These are phyloP conservation scores for Nibea coibor DNA, from an alignment of 2,113 vertebrate genomes.

Conservation along the genomic window DNA sequence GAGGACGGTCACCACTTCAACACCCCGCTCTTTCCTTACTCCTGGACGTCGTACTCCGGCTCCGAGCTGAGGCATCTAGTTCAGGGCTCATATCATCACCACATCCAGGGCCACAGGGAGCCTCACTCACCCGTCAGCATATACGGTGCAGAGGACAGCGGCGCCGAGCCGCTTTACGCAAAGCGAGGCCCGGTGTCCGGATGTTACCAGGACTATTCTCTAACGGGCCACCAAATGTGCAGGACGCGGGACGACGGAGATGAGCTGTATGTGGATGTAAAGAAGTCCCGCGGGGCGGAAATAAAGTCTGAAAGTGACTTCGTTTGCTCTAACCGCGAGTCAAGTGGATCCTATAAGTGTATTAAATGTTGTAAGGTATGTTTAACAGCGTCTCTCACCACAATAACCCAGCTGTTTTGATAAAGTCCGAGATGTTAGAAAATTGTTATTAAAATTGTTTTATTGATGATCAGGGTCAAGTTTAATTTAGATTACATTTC, in stretches of 20 bases:
- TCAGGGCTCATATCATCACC: slow-evolving; percentile 75
- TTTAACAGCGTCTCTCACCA: neutral
- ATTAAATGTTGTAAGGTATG: slow-evolving; percentile 96
- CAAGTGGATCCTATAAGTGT: slow-evolving; percentile 91
- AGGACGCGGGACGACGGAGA: slow-evolving; percentile 69
- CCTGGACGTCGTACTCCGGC: slow-evolving; percentile 89
- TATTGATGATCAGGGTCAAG: neutral
- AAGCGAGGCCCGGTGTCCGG: slow-evolving; percentile 66
- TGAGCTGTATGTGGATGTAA: slow-evolving; percentile 75
- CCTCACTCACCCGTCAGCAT: slow-evolving; percentile 80
- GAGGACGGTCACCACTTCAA: slow-evolving; percentile 83
- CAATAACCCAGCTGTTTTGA: neutral
- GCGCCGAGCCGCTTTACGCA: slow-evolving; percentile 73
- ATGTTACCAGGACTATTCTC: slow-evolving; percentile 84
- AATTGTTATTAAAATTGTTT: too few species aligned
- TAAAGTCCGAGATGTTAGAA: neutral
- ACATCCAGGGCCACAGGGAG: slow-evolving; percentile 75
- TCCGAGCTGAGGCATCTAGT: slow-evolving; percentile 89
- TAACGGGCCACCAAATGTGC: slow-evolving; percentile 72
- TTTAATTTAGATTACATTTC: neutral
- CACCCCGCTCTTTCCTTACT: slow-evolving; percentile 87
- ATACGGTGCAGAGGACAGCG: slow-evolving; percentile 81
- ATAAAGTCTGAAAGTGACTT: slow-evolving; percentile 91
- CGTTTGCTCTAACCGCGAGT: slow-evolving; percentile 87
- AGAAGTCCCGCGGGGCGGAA: slow-evolving; percentile 81